phyloP scores from a whole-genome alignment of 2,888 invertebrate species.

The Lobophora halterata region DNA sequence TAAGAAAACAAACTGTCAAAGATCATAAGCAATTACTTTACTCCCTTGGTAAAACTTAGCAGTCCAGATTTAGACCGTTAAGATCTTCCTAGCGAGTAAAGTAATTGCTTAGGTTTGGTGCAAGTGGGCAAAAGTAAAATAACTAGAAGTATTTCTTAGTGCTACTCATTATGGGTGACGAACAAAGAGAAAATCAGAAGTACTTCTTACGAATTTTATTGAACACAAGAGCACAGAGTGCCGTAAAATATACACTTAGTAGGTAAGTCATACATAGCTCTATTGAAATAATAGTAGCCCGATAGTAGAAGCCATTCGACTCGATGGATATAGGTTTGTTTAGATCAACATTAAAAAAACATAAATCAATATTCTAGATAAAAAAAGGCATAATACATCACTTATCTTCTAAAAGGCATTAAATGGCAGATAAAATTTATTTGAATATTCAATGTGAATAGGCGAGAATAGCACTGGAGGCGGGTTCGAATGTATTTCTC shows the following conservation, averaged over 20 bases:
- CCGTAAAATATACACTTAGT: conserved; percentile 44
- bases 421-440: conserved; percentile 15
- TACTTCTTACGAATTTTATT: conserved; percentile 50
- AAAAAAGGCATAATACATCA: conserved; percentile 5
- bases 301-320: conserved; percentile 3
- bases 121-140: too few relatives aligned
- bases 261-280: conserved; percentile 6
- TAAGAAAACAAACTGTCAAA: too few relatives aligned
- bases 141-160: too few relatives aligned
- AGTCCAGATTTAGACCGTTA: too few relatives aligned
- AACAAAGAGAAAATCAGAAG: conserved; percentile 11
- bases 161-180: background rate
- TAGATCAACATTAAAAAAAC: conserved; percentile 8
- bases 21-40: too few relatives aligned
- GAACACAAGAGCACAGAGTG: conserved; percentile 60
- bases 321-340: conserved; percentile 2
- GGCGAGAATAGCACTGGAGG: background rate
- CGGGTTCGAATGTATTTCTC: background rate
- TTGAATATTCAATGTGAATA: background rate
- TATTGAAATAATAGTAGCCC: conserved; percentile 14
- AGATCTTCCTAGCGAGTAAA: too few relatives aligned
- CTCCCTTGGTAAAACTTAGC: too few relatives aligned
- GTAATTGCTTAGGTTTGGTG: too few relatives aligned
- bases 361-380: conserved; percentile 7
- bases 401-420: conserved; percentile 2